Evolutionary conservation across 2,113 vertebrate genomes (phyloP).

Genomic region (Tenebrosternarchus preto): DNA sequence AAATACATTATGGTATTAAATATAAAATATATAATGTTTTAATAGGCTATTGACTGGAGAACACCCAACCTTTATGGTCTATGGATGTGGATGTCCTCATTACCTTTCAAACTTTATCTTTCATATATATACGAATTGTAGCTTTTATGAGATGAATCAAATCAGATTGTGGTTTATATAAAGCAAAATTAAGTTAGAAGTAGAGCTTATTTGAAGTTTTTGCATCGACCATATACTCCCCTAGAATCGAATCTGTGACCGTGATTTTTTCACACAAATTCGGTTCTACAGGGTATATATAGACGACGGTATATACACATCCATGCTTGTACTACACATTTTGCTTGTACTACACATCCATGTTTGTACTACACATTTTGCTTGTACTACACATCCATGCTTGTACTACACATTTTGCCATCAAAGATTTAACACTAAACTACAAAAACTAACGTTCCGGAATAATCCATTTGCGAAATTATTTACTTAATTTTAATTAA

Average conservation of each 20-base stretch:
- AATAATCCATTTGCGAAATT: not conserved
- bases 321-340: slow-evolving; percentile 6
- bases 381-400: slow-evolving; percentile 23
- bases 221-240: slow-evolving; percentile 99
- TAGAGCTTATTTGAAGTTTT: slow-evolving; percentile 84
- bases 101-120: too few species aligned
- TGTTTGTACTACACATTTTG: not conserved
- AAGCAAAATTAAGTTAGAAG: slow-evolving; percentile 33
- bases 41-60: not conserved
- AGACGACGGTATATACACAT: slow-evolving; percentile 66
- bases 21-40: not conserved
- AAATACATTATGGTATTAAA: not conserved
- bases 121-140: too few species aligned
- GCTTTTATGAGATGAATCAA: not conserved
- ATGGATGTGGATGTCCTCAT: too few species aligned
- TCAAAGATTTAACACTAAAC: not conserved
- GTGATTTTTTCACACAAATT: slow-evolving; percentile 87
- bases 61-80: not conserved
- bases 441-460: not conserved
- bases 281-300: slow-evolving; percentile 92
- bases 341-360: slow-evolving; percentile 27
- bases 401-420: not conserved
- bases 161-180: not conserved
- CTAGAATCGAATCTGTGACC: slow-evolving; percentile 99
- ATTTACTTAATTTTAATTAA: not conserved